Evolutionary conservation across 64 coral and sea anemone species (phyloP), one percentile per base, ranked within the genome.

Genomic region (Actinia tenebrosa): DNA sequence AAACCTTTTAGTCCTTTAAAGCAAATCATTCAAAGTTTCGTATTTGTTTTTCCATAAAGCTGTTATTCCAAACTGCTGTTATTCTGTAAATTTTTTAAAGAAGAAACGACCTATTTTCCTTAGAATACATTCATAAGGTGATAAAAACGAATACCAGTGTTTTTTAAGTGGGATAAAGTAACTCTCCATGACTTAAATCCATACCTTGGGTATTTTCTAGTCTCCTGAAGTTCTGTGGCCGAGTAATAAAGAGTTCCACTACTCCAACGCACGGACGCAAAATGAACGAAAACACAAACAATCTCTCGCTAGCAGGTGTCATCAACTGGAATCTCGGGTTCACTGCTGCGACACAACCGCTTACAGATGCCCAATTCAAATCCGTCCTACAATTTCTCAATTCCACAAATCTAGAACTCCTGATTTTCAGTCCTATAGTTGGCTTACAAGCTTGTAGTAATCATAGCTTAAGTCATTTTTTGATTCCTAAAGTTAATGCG

Each of bases 211-310:
- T 75, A 75, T 75, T 14, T 75, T 75, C 11, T 75, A 75, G 11
- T 75, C 69, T 42, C 69, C 69, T 75, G 69, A 75, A 27, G 69
- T 42, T 75, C 23, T 75, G 27, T 75, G 25, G 54, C 16, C 7
- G 45, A 53, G 46, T 25, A 83, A 52, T 53, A 83, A 83, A 83
- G 46, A 53, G 20, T 30, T 52, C 13, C 80, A 58, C 43, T 50
- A 53, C 54, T 44, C 16, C 80, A 53, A 23, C 80, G 23, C 80
- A 26, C 16, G 80, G 43, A 83, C 80, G 46, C 80, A 83, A 83
- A 83, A 83, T 47, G 45, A 83, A 42, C 45, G 45, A 83, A 83
- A 83, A 83, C 44, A 83, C 53, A 83, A 83, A 83, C 80, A 83
- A 83, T 3, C 80, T 52, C 18, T 27, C 7, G 16, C 6, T 83